phyloP scores from a whole-genome alignment of 30 jellyfish, hydroid and myxozoan species.

The Catostylus mosaicus region DNA sequence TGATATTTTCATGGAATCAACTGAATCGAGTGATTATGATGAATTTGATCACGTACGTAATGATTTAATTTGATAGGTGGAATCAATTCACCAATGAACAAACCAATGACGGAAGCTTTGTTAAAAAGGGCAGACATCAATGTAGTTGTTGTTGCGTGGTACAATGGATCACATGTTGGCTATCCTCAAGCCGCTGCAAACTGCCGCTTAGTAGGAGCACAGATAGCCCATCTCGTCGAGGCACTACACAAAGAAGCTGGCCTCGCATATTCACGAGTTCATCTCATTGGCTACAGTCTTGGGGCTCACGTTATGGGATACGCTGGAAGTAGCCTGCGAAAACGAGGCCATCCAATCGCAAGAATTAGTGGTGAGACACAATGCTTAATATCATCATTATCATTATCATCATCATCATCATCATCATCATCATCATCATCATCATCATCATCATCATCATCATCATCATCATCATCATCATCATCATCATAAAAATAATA shows the following conservation, averaged over 20 bases:
- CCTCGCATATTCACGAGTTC: slow-evolving; percentile 41
- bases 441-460: too few species aligned
- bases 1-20: too few species aligned
- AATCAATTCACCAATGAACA: slow-evolving; percentile 38
- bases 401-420: too few species aligned
- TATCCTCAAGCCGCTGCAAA: slow-evolving; percentile 88
- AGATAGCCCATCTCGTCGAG: slow-evolving; percentile 64
- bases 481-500: too few species aligned
- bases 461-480: too few species aligned
- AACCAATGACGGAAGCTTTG: slow-evolving; percentile 57
- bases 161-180: slow-evolving; percentile 76
- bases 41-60: not conserved
- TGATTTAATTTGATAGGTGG: slow-evolving; percentile 18
- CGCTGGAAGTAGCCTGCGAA: slow-evolving; percentile 64
- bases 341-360: slow-evolving; percentile 46
- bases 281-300: slow-evolving; percentile 72
- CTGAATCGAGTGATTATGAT: too few species aligned
- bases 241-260: slow-evolving; percentile 61
- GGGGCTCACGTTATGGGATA: slow-evolving; percentile 81
- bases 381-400: too few species aligned
- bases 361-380: slow-evolving; percentile 81
- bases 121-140: slow-evolving; percentile 74
- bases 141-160: slow-evolving; percentile 85
- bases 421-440: too few species aligned
- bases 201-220: slow-evolving; percentile 92